Evolutionary conservation across 2,113 vertebrate species (phyloP), one percentile per base, ranked within the genome.

Genomic region (Rhinopomastus cyanomelas): DNA sequence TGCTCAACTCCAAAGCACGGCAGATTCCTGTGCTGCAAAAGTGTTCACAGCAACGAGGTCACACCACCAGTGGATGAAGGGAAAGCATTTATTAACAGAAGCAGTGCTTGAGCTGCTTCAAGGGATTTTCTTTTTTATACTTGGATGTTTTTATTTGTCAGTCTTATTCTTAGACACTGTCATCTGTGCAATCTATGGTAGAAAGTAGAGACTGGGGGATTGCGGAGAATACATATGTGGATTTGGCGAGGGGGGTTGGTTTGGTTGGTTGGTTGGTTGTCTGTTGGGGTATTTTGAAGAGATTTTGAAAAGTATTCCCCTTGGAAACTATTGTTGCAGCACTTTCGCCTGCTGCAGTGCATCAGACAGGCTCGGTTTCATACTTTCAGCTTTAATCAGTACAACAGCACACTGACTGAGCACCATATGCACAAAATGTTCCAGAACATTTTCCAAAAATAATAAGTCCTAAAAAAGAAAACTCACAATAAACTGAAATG

Each of bases 371-470:
- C 67, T 76, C 76, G 71, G 78, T 96, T 96, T 96, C 92, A 94
- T 96, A 89, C 52, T 90, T 83, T 61, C 73, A 92, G 74, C 61
- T 95, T 96, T 91, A 92, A 97, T 96, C 96, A 95, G 96, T 92
- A 94, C 80, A 97, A 90, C 92, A 94, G 94, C 89, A 96, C 92
- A 91, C 90, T 92, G 95, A 82, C 85, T 89, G 67, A 91, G 81
- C 57, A 68, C 82, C 80, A 95, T 92, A 93, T 46, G 81, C 93
- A 97, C 96, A 96, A 84, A 96, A 91, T 96, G 97, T 97, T 97
- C 96, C 96, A 91, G 95, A 96, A 83, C 17, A 30, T 78, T 90
- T 96, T 97, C 96, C 96, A 97, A 97, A 97, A 96, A 96, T 96
- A 97, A 96, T 96, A 96, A 96, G 65, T 37, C 71, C 73, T 87